Conservation (phyloP, 2,797 vertebrate genomes). For the Uromys caudimaculatus region DNA sequence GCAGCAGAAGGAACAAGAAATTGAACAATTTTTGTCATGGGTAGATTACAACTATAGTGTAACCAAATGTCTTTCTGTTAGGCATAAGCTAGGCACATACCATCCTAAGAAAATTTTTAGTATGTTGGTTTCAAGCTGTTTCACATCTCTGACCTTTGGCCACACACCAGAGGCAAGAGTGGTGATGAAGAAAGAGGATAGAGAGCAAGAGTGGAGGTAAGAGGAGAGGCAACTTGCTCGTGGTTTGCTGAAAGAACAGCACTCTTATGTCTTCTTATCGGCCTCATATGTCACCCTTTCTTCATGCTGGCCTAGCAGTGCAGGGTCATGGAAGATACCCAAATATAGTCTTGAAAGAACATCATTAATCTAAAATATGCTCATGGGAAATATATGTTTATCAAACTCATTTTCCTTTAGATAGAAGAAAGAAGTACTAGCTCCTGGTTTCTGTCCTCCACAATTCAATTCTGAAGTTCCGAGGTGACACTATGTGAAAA, state of each 20-base stretch:
- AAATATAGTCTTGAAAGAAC: not conserved
- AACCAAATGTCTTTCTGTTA: not conserved
- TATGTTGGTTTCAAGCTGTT: not conserved
- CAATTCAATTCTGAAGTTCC: not conserved
- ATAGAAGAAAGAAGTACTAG: not conserved
- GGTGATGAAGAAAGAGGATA: not conserved
- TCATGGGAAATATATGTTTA: not conserved
- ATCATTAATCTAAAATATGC: not conserved
- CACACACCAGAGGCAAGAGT: not conserved
- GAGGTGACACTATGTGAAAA: not conserved
- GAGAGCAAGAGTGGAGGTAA: not conserved
- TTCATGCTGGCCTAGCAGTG: not conserved
- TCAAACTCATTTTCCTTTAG: not conserved
- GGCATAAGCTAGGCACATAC: not conserved
- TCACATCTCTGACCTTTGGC: constrained; percentile 21
- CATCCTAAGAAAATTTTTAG: not conserved
- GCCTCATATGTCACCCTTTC: not conserved
- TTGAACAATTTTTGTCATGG: not conserved
- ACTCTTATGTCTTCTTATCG: not conserved
- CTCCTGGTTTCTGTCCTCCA: not conserved
- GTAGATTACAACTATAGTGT: not conserved
- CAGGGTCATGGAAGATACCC: not conserved
- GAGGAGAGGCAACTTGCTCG: not conserved
- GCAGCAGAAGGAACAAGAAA: not conserved
- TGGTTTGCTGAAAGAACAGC: not conserved